Evolutionary conservation across 1,140 invertebrate species (phyloP).

Genomic region (Chrysoperla carnea): DNA sequence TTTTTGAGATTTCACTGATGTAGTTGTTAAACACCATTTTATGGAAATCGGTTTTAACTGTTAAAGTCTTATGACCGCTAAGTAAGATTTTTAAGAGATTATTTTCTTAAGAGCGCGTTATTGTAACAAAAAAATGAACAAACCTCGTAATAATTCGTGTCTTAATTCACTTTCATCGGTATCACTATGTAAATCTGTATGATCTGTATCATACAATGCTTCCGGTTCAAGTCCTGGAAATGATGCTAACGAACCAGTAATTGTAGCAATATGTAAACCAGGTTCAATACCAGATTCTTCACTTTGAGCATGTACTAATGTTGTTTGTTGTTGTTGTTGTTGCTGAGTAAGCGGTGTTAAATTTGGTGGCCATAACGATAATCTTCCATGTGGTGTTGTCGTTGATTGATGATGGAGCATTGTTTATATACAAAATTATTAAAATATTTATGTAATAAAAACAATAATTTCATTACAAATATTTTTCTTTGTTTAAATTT

Average conservation of each 20-base stretch:
- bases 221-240: constrained; percentile 32
- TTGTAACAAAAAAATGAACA: constrained; percentile 1
- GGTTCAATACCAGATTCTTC: constrained; percentile 29
- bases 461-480: background rate
- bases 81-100: too few relatives aligned
- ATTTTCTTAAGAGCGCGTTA: too few relatives aligned
- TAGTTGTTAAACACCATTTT: too few relatives aligned
- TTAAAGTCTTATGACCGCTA: too few relatives aligned
- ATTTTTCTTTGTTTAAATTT: too few relatives aligned
- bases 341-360: constrained; percentile 12
- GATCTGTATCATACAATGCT: constrained; percentile 53
- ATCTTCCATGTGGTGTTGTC: constrained; percentile 9
- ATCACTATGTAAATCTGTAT: constrained; percentile 56
- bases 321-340: background rate
- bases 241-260: constrained; percentile 42
- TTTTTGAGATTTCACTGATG: too few relatives aligned
- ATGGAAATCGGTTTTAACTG: too few relatives aligned
- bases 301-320: constrained; percentile 12
- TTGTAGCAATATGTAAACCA: constrained; percentile 37
- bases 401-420: constrained; percentile 21
- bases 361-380: constrained; percentile 1
- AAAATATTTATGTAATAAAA: background rate
- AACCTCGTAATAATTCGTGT: constrained; percentile 54
- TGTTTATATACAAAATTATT: background rate
- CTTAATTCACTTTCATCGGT: constrained; percentile 58